Evolutionary conservation across 2,797 vertebrate species (phyloP).

Genomic region (Hippopotamyrus pictus): DNA sequence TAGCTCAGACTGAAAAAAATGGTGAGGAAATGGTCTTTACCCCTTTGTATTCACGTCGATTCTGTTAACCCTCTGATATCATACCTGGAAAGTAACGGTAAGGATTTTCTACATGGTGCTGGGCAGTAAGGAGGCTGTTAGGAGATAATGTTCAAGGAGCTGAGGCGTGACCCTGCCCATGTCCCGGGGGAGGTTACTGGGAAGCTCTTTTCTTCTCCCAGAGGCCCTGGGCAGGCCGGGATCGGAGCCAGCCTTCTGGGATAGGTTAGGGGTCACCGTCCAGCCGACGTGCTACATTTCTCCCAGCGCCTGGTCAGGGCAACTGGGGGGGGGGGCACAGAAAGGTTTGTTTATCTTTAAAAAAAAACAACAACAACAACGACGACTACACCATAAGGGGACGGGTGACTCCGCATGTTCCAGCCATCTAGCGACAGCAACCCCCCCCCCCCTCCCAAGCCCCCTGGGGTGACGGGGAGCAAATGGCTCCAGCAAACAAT

Average conservation of each 20-base stretch:
- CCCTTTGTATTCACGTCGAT: neutral
- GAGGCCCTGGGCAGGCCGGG: neutral
- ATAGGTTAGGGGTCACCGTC: constrained; percentile 9
- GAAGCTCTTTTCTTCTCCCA: neutral
- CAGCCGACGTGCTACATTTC: constrained; percentile 5
- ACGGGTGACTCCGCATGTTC: neutral
- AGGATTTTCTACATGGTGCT: neutral
- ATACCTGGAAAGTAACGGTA: neutral
- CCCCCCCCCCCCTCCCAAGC: neutral
- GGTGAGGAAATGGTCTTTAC: neutral
- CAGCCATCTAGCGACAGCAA: constrained; percentile 6
- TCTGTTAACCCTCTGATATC: neutral
- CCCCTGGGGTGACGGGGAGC: neutral
- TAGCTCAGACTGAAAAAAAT: neutral
- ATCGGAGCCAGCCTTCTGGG: neutral
- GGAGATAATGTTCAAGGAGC: neutral
- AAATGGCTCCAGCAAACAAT: constrained; percentile 14
- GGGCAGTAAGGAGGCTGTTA: neutral
- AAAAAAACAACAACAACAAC: neutral
- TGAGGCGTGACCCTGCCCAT: neutral
- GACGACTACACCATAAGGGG: neutral
- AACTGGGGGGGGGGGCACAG: neutral
- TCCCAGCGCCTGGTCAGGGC: neutral
- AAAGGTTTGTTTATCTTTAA: neutral
- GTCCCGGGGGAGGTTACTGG: neutral